These are phyloP conservation scores for Napeogenes sylphis DNA, from an alignment of 2,888 invertebrate genomes.

Conservation along the genomic window DNA sequence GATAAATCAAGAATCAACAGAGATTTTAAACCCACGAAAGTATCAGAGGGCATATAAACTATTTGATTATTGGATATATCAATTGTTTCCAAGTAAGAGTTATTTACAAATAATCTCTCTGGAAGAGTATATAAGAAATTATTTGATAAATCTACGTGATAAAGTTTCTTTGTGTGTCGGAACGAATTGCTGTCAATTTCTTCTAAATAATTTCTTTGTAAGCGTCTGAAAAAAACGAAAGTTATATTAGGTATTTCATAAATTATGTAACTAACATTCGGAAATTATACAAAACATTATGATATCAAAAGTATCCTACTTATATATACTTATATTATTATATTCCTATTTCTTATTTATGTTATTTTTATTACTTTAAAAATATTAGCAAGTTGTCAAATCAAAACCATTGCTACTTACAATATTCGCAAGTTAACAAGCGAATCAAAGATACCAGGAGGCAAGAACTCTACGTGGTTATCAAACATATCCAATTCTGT, in stretches of 20 bases:
- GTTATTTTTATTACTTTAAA: no score
- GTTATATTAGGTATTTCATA: background rate
- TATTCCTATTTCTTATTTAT: background rate
- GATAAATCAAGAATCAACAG: slow-evolving; percentile 84
- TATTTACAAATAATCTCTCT: slow-evolving; percentile 76
- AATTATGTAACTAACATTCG: no score
- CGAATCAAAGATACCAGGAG: slow-evolving; percentile 80
- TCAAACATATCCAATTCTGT: slow-evolving; percentile 84
- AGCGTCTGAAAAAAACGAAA: slow-evolving; percentile 71
- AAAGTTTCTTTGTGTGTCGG: slow-evolving; percentile 77
- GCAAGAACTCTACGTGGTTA: slow-evolving; percentile 83
- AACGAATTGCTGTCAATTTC: slow-evolving; percentile 79
- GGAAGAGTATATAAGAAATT: slow-evolving; percentile 80
- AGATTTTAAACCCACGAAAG: slow-evolving; percentile 76
- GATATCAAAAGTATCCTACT: no score
- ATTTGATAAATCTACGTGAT: slow-evolving; percentile 82
- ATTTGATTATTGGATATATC: slow-evolving; percentile 83
- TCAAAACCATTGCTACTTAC: slow-evolving; percentile 64
- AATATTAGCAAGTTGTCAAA: background rate
- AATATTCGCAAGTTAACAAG: slow-evolving; percentile 80
- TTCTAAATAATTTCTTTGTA: slow-evolving; percentile 82
- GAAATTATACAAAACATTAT: no score
- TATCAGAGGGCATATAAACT: slow-evolving; percentile 73
- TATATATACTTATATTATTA: background rate
- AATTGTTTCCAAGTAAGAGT: slow-evolving; percentile 77